These are phyloP conservation scores for Heliconius congener DNA, from an alignment of 1,140 invertebrate genomes.

Conservation along the genomic window DNA sequence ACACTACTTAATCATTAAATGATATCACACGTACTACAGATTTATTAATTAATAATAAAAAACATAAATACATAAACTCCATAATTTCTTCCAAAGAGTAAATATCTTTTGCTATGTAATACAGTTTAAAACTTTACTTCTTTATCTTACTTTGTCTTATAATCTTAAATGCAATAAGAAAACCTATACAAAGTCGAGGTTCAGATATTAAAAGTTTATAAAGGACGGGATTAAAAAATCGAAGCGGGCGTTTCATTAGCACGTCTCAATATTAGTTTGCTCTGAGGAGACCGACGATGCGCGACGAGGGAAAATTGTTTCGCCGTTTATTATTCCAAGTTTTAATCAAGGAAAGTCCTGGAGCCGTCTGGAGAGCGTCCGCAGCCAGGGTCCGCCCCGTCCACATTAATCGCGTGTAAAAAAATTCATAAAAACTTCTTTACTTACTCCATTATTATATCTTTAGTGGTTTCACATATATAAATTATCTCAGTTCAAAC, in stretches of 20 bases:
- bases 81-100: background rate
- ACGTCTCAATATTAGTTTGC: conserved; percentile 67
- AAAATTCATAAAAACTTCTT: conserved; percentile 41
- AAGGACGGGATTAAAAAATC: conserved; percentile 47
- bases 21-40: background rate
- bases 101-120: background rate
- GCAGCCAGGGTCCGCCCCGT: conserved; percentile 52
- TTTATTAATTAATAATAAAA: background rate
- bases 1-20: background rate
- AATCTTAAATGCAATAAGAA: conserved; percentile 26
- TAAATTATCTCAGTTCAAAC: background rate
- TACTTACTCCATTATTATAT: conserved; percentile 30
- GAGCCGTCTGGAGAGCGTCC: conserved; percentile 58
- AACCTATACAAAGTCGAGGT: conserved; percentile 20
- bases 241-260: conserved; percentile 51
- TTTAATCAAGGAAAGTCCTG: conserved; percentile 74
- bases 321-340: conserved; percentile 75
- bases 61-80: background rate
- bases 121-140: background rate
- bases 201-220: conserved; percentile 37
- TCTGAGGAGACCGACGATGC: conserved; percentile 51
- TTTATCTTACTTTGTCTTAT: conserved; percentile 18
- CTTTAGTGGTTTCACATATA: conserved; percentile 35
- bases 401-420: conserved; percentile 63
- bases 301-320: conserved; percentile 70